phyloP scores from a whole-genome alignment of 2,888 invertebrate genomes.

The Euzetes globulus region DNA sequence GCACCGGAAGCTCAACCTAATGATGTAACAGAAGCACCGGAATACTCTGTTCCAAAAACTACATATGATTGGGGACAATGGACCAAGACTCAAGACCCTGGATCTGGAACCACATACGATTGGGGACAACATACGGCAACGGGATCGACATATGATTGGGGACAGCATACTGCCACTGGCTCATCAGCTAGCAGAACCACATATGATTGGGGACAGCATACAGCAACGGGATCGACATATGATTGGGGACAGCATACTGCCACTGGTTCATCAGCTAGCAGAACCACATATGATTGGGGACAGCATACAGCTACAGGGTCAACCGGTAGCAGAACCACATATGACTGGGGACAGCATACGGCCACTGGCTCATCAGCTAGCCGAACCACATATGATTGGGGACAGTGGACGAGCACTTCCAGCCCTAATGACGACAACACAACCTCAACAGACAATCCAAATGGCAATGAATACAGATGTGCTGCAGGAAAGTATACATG shows the following conservation, averaged over 20 bases:
- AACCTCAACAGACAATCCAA: not conserved
- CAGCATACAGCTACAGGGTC: not conserved
- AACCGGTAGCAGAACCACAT: constrained; percentile 8
- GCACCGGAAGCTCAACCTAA: constrained; percentile 16
- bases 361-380: not conserved
- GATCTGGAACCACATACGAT: constrained; percentile 25
- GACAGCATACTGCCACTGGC: constrained; percentile 11
- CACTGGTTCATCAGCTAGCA: too few relatives aligned
- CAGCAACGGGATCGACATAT: not conserved
- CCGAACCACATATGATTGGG: constrained; percentile 30
- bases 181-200: constrained; percentile 10
- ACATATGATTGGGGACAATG: constrained; percentile 31
- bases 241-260: constrained; percentile 25
- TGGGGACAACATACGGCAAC: constrained; percentile 32
- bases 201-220: constrained; percentile 30
- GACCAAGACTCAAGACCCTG: not conserved
- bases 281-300: constrained; percentile 15
- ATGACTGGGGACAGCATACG: constrained; percentile 5
- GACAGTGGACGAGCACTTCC: constrained; percentile 16
- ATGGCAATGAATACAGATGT: constrained; percentile 20
- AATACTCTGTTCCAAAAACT: not conserved
- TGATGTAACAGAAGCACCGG: constrained; percentile 1
- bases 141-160: constrained; percentile 26
- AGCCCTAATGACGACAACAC: not conserved
- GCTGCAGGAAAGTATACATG: constrained; percentile 31